Conservation (phyloP, 2,797 vertebrate genomes). For the Myiothlypis chrysogaster region DNA sequence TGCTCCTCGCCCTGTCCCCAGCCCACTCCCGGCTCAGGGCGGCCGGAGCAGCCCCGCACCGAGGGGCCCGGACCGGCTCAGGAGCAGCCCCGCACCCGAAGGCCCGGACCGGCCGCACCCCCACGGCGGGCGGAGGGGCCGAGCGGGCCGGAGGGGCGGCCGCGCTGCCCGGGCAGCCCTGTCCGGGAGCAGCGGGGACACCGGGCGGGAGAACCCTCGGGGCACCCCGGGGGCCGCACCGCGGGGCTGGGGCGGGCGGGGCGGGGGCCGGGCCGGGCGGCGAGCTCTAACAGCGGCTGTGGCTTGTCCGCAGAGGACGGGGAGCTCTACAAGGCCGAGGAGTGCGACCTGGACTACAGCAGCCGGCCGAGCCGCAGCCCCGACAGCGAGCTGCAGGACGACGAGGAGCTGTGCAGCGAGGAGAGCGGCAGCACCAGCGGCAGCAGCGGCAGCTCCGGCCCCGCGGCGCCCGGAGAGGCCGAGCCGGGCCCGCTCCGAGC, state of each 20-base stretch:
- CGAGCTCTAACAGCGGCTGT: not conserved
- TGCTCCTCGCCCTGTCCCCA: not conserved
- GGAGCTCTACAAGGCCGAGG: slow-evolving; percentile 82
- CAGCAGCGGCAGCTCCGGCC: slow-evolving; percentile 50
- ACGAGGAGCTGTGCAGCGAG: slow-evolving; percentile 82
- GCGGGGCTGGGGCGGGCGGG: not conserved
- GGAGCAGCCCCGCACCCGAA: no score
- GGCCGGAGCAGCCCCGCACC: not conserved
- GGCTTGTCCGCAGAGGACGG: slow-evolving; percentile 78
- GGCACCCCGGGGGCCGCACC: no score
- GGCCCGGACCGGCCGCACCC: not conserved
- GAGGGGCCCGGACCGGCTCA: not conserved
- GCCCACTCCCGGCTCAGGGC: not conserved
- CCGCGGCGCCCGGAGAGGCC: slow-evolving; percentile 6
- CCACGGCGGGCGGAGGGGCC: not conserved
- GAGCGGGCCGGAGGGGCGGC: not conserved
- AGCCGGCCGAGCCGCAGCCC: slow-evolving; percentile 76
- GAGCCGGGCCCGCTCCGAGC: not conserved
- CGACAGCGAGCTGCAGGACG: slow-evolving; percentile 77
- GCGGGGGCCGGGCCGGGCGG: not conserved
- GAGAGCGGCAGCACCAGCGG: slow-evolving; percentile 77
- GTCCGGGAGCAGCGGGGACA: not conserved
- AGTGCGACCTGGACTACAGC: slow-evolving; percentile 81
- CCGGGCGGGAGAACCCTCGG: fast-evolving
- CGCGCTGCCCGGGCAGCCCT: no score